Conservation (phyloP, 2,888 invertebrate genomes). For the Melinopterus prodromus region DNA sequence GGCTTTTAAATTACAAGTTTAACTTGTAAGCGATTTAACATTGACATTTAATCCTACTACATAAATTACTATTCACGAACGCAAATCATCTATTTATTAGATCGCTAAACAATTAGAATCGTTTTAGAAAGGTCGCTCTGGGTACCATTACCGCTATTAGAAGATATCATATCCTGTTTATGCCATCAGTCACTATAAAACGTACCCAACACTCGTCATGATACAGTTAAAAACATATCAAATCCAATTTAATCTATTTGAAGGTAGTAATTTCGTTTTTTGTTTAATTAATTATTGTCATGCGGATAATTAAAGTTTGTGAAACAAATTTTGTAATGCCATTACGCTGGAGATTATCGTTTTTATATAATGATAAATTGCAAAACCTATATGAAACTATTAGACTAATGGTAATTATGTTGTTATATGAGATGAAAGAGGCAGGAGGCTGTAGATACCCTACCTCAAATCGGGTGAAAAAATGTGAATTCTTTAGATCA, state of each 20-base stretch:
- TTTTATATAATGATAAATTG: neutral
- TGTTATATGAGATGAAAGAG: too few relatives aligned
- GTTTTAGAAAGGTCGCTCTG: neutral
- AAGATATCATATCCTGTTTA: neutral
- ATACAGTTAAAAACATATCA: too few relatives aligned
- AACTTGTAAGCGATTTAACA: neutral
- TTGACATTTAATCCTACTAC: neutral
- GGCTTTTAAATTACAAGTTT: neutral
- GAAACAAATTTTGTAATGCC: neutral
- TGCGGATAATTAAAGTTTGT: too few relatives aligned
- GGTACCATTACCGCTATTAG: neutral
- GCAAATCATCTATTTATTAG: neutral
- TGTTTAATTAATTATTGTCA: too few relatives aligned
- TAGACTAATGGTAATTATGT: too few relatives aligned
- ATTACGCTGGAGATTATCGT: neutral
- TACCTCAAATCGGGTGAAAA: neutral
- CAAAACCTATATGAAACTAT: neutral
- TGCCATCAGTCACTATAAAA: neutral
- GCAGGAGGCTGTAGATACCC: neutral
- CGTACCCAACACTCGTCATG: neutral
- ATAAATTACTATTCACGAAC: slow-evolving; percentile 4
- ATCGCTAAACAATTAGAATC: neutral
- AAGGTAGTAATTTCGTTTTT: too few relatives aligned
- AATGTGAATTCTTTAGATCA: neutral
- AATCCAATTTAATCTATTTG: too few relatives aligned